These are phyloP conservation scores for Trogon melanurus DNA, from an alignment of 2,113 vertebrate genomes.

Conservation along the genomic window DNA sequence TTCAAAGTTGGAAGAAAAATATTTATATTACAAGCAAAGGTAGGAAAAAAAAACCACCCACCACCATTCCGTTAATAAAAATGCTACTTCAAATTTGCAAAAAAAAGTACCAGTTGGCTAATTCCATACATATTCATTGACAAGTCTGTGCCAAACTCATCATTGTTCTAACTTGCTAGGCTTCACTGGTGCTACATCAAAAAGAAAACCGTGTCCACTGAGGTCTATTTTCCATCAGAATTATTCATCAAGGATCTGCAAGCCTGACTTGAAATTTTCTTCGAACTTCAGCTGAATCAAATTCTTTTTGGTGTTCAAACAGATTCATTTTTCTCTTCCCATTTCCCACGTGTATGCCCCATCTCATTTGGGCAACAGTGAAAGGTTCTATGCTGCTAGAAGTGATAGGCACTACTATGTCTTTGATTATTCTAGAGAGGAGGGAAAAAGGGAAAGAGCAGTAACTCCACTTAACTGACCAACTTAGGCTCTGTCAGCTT, in stretches of 20 bases:
- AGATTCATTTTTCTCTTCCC: not conserved
- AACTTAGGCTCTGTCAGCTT: not conserved
- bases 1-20: constrained; percentile 1
- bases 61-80: not conserved
- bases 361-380: not conserved
- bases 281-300: not conserved
- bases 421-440: not conserved
- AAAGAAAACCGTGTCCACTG: not conserved
- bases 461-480: not conserved
- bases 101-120: not conserved
- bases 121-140: not conserved
- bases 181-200: not conserved
- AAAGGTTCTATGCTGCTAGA: not conserved
- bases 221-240: constrained; percentile 1
- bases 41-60: not conserved
- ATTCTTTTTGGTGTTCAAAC: not conserved
- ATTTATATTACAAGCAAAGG: not conserved
- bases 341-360: not conserved
- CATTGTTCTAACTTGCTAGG: not conserved
- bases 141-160: not conserved
- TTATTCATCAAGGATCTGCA: constrained; percentile 12
- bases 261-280: not conserved
- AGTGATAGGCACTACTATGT: not conserved
- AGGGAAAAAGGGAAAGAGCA: not conserved
- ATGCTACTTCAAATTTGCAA: not conserved